Evolutionary conservation across 2,888 invertebrate genomes (phyloP), one percentile per base, ranked within the genome.

Genomic region (Azorinus chamasolen): DNA sequence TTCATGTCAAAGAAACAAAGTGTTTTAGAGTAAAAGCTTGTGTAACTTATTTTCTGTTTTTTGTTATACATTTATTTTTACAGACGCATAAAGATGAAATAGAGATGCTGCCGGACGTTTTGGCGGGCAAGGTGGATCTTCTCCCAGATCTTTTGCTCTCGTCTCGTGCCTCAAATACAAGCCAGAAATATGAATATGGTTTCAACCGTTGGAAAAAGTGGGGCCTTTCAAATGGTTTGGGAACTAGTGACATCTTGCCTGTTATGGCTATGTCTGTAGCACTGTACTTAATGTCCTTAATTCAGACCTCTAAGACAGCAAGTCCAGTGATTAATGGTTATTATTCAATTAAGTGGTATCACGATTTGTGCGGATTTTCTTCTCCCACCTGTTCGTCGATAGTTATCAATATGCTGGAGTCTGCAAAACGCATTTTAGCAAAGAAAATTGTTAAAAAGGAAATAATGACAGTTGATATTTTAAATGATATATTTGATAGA

Each of bases 321-420:
- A 54, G 54, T 32, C 32, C 25, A 54, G 54, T 54, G 37, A 32
- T 54, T 32, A 27, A 8, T 6, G 27, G 32, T 6, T 54, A 32
- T 54, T 27, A 54, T 32, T 16, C 32, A n/a, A 20, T 54, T 54
- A 54, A 54, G 6, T 54, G 27, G 27, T n/a, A n/a, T n/a, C n/a
- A n/a, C n/a, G n/a, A n/a, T n/a, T n/a, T n/a, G n/a, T n/a, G n/a
- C n/a, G n/a, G n/a, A n/a, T n/a, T n/a, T n/a, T n/a, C n/a, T n/a
- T n/a, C n/a, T n/a, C n/a, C n/a, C n/a, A n/a, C n/a, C n/a, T 54
- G 18, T 48, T 14, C 12, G 6, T n/a, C 6, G 18, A 8, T 48
- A 8, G 48, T 48, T 14, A 6, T 8, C 18, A 48, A 8, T 48
- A 20, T 48, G 10, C 48, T 66, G 18, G 66, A 68, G 48, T 46